A percentile compares a stretch with the other conserved stretches of the same genome.
These are phyloP conservation scores for Gonioctena quinquepunctata DNA, from an alignment of 1,140 invertebrate genomes.

Conservation along the genomic window DNA sequence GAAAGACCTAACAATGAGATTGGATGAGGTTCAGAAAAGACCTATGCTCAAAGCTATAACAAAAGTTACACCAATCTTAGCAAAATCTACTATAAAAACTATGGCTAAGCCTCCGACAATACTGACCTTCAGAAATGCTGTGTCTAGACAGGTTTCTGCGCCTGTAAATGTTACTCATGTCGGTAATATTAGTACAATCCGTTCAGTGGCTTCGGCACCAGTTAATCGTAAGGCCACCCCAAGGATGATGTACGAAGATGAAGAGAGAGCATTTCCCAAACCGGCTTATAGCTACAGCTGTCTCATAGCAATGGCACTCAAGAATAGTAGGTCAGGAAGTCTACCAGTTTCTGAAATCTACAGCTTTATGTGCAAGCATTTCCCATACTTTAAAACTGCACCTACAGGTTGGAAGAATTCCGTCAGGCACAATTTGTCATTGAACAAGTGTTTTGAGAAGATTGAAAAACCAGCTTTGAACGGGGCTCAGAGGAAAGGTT, in stretches of 20 bases:
- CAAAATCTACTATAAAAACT: constrained; percentile 43
- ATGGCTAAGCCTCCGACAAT: constrained; percentile 37
- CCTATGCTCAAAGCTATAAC: constrained; percentile 51
- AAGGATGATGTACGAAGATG: constrained; percentile 57
- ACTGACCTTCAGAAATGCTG: constrained; percentile 44
- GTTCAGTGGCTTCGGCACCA: constrained; percentile 49
- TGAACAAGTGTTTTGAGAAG: constrained; percentile 98
- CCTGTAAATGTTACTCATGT: constrained; percentile 47
- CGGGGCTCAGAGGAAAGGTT: constrained; percentile 82
- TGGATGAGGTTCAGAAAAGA: constrained; percentile 56
- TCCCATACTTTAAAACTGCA: constrained; percentile 96
- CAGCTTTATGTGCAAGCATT: constrained; percentile 98
- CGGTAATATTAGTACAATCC: constrained; percentile 38
- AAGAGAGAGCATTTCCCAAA: constrained; percentile 84
- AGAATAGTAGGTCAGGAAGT: constrained; percentile 92
- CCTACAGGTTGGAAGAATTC: constrained; percentile 94
- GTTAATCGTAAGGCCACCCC: constrained; percentile 59
- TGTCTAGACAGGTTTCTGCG: constrained; percentile 35
- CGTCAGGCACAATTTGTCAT: constrained; percentile 91
- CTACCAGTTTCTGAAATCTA: constrained; percentile 98
- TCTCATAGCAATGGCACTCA: constrained; percentile 95
- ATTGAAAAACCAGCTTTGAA: constrained; percentile 89
- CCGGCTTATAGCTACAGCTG: constrained; percentile 97
- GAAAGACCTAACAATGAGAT: constrained; percentile 48
- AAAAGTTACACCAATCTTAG: constrained; percentile 49